A percentile compares a stretch with the other conserved stretches of the same genome.
These are phyloP conservation scores for Eilema griseolum DNA, from an alignment of 2,888 invertebrate genomes.

Conservation along the genomic window DNA sequence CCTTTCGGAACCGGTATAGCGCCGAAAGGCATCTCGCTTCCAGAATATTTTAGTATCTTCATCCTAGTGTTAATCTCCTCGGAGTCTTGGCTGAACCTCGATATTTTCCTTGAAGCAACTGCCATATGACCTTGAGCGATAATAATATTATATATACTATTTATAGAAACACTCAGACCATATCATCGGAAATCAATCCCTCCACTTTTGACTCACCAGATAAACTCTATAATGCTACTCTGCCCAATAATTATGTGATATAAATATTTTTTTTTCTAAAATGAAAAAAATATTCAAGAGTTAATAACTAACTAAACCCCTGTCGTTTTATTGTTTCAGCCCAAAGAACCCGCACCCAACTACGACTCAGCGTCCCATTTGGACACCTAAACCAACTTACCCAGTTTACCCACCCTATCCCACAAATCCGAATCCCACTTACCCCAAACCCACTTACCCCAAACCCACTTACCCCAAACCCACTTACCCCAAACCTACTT, in stretches of 20 bases:
- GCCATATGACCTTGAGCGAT: too few species aligned
- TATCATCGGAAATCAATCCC: too few species aligned
- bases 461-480: slow-evolving; percentile 1
- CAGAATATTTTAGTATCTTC: too few species aligned
- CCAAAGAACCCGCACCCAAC: slow-evolving; percentile 5
- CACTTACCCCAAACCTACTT: background rate
- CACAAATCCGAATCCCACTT: slow-evolving; percentile 1
- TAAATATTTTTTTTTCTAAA: background rate
- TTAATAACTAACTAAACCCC: background rate
- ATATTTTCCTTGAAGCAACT: too few species aligned
- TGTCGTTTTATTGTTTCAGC: slow-evolving; percentile 9
- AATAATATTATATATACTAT: too few species aligned
- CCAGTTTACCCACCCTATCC: too few species aligned
- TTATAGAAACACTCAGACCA: too few species aligned
- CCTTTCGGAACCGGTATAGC: too few species aligned
- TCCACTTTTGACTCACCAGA: too few species aligned
- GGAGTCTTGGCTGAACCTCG: too few species aligned
- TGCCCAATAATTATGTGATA: background rate
- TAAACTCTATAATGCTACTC: background rate
- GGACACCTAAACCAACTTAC: background rate
- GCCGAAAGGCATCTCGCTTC: too few species aligned
- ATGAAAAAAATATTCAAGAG: background rate
- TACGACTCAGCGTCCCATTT: background rate
- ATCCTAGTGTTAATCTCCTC: too few species aligned
- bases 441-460: background rate